Base-by-base conservation (phyloP, 2,113 vertebrate genomes). In the Vanacampus margaritifer region DNA sequence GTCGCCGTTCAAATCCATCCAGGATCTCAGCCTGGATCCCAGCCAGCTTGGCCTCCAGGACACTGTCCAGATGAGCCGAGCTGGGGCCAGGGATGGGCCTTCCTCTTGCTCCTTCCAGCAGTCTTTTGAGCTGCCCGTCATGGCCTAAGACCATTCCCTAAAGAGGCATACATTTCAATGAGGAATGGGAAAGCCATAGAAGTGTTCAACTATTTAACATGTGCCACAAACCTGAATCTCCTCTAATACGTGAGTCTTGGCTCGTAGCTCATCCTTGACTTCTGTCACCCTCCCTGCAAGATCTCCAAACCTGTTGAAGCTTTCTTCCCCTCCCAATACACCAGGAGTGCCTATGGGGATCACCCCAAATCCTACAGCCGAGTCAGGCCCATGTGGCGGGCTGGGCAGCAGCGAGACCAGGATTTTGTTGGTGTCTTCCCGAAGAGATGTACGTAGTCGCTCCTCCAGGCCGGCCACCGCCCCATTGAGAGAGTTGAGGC, bases 141-240 rank as follows among this genome's bases (percentile, higher is more conserved):
- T 98, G 96, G 72, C 94, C 94, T 1, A 98, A 85, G 6, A 98
- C 95, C 94, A 98, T 93, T 41, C 95, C 94, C 0, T 80, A 19
- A 51, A 21, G 57, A 26, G 14, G 2, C 35, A 7, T 39, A 35
- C 8, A 35, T 68, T 37, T 23, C 51, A 21, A 53, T n/a, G 48
- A 50, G 17, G 2, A 65, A 3, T 9, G 10, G 36, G 13, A 21
- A 46, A 54, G 6, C 12, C 14, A 19, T 35, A 14, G 51, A 71
- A 53, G 56, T 41, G 39, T 24, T 10, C 32, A 61, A 32, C 16
- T 64, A 23, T 61, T 16, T 8, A 35, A 46, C 2, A 16, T 0
- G 13, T 45, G 6, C 3, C 2, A 6, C 26, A 14, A 71, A 89
- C 89, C 87, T 88, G 94, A 3, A 99, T 95, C 82, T 99, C 91